Conservation (phyloP, 2,797 vertebrate genomes). For the Chelonia mydas region DNA sequence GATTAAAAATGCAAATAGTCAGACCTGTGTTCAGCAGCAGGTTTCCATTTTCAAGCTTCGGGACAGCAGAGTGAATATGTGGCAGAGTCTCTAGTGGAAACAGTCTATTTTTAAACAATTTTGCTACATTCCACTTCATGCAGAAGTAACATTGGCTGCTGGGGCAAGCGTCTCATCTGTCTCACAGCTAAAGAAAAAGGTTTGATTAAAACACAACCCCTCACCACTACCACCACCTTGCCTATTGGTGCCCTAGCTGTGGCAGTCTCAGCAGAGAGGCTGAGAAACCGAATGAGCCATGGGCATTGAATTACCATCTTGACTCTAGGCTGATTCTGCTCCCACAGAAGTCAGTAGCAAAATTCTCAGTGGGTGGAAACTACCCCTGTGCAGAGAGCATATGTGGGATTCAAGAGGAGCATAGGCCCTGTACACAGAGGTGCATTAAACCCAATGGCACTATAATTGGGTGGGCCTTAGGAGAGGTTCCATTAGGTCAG, state of each 20-base stretch:
- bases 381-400: neutral
- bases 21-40: slow-evolving; percentile 64
- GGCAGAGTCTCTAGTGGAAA: neutral
- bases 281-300: slow-evolving; percentile 13
- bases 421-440: rapidly evolving
- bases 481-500: neutral
- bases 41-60: slow-evolving; percentile 27
- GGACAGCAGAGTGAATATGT: slow-evolving; percentile 42
- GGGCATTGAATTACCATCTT: slow-evolving; percentile 48
- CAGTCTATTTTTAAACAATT: neutral
- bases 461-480: neutral
- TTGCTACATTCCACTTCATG: neutral
- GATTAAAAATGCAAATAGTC: slow-evolving; percentile 81
- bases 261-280: neutral
- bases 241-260: neutral
- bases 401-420: neutral
- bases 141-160: neutral
- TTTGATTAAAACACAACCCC: slow-evolving; percentile 49
- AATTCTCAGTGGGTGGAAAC: neutral
- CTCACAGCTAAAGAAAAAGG: slow-evolving; percentile 24
- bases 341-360: neutral
- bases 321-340: neutral
- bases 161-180: slow-evolving; percentile 16
- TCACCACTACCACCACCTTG: neutral
- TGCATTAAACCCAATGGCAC: neutral